phyloP scores from a whole-genome alignment of 2,888 invertebrate species.

The Azorinus chamasolen region DNA sequence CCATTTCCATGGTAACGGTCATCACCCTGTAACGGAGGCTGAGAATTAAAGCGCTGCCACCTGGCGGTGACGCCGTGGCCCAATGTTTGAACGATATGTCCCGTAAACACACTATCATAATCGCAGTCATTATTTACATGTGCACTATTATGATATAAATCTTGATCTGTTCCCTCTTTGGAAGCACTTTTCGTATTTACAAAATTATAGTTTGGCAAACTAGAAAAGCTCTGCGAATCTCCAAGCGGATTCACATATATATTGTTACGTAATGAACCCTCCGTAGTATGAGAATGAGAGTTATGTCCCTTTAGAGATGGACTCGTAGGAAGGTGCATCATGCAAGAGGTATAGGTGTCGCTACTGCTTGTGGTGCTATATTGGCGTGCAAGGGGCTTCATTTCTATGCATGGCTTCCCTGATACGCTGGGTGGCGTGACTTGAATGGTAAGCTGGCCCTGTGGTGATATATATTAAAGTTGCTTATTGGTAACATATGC shows the following conservation, averaged over 20 bases:
- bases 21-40: constrained; percentile 66
- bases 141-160: no score
- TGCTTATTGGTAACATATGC: constrained; percentile 54
- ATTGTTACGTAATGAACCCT: constrained; percentile 71
- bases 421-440: constrained; percentile 55
- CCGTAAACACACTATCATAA: constrained; percentile 62
- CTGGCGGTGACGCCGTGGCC: constrained; percentile 79
- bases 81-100: constrained; percentile 79
- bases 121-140: constrained; percentile 55
- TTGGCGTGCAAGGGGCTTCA: constrained; percentile 81
- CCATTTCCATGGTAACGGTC: constrained; percentile 31
- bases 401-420: constrained; percentile 80
- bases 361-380: constrained; percentile 91
- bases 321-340: constrained; percentile 92
- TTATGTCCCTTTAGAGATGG: constrained; percentile 69
- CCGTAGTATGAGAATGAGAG: constrained; percentile 32
- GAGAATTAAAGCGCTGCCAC: constrained; percentile 78
- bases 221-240: constrained; percentile 62
- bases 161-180: constrained; percentile 27
- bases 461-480: constrained; percentile 55
- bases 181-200: constrained; percentile 25
- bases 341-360: constrained; percentile 98
- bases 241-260: constrained; percentile 85
- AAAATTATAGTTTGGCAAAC: constrained; percentile 52
- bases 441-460: constrained; percentile 43